Evolutionary conservation across 1,140 invertebrate genomes (phyloP).

Genomic region (Hypothenemus hampei): DNA sequence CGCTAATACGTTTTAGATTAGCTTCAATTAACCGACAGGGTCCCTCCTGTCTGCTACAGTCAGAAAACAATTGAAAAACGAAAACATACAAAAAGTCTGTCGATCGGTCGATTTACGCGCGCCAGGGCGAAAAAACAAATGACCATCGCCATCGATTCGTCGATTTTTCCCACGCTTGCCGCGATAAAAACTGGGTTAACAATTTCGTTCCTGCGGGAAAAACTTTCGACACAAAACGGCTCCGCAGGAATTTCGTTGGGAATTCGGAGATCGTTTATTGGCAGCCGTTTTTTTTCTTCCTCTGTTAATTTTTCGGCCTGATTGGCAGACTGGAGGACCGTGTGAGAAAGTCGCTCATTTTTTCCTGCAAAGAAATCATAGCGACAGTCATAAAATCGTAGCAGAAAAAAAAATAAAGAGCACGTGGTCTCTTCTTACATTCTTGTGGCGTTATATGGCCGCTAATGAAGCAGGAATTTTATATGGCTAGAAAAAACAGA

Average conservation of each 20-base stretch:
- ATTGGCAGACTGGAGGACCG: too few relatives aligned
- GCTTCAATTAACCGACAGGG: slow-evolving; percentile 7
- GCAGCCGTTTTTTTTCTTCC: too few relatives aligned
- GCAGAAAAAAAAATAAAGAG: not conserved
- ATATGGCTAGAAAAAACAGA: slow-evolving; percentile 1
- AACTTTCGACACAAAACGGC: slow-evolving; percentile 9
- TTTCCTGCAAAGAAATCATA: not conserved
- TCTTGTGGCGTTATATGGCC: slow-evolving; percentile 6
- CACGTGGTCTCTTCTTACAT: slow-evolving; percentile 8
- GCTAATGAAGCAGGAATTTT: slow-evolving; percentile 4
- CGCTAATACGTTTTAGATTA: slow-evolving; percentile 13
- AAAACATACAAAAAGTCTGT: not conserved
- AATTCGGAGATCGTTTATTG: slow-evolving; percentile 25
- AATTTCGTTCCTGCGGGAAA: slow-evolving; percentile 26
- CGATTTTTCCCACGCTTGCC: slow-evolving; percentile 14
- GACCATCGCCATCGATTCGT: slow-evolving; percentile 6
- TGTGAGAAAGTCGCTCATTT: not conserved
- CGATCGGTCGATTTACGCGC: too few relatives aligned
- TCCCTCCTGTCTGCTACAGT: not conserved
- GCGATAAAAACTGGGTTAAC: slow-evolving; percentile 25
- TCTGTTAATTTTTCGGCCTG: too few relatives aligned
- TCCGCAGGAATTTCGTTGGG: slow-evolving; percentile 11
- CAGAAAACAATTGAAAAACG: not conserved
- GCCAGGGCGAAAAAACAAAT: too few relatives aligned
- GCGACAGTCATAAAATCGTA: not conserved